These are phyloP conservation scores for Sitobion miscanthi DNA, from an alignment of 1,140 invertebrate genomes.

Conservation along the genomic window DNA sequence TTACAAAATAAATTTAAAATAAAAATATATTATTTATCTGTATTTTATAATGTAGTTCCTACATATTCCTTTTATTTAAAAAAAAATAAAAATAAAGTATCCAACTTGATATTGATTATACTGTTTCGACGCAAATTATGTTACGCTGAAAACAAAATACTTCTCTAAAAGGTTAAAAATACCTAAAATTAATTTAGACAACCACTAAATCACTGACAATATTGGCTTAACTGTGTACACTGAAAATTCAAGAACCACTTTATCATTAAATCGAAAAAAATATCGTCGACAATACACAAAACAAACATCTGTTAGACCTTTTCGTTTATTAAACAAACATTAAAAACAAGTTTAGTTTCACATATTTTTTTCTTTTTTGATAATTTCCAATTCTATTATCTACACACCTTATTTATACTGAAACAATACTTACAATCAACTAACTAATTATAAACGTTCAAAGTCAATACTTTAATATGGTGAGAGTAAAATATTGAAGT, in stretches of 20 bases:
- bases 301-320: conserved; percentile 9
- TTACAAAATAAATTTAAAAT: neutral
- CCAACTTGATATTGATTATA: neutral
- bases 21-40: neutral
- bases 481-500: neutral
- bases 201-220: neutral
- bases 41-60: neutral
- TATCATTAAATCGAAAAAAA: neutral
- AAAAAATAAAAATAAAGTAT: neutral
- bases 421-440: neutral
- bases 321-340: neutral
- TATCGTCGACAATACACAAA: neutral
- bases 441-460: neutral
- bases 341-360: neutral
- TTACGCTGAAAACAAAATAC: neutral
- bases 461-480: neutral
- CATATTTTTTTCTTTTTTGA: neutral
- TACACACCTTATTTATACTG: neutral
- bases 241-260: neutral
- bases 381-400: neutral
- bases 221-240: neutral
- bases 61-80: neutral
- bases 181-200: neutral
- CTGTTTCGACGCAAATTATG: neutral
- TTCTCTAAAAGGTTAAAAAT: neutral